Evolutionary conservation across 2,113 vertebrate species (phyloP).

Genomic region (Oxygymnocypris stewartii): DNA sequence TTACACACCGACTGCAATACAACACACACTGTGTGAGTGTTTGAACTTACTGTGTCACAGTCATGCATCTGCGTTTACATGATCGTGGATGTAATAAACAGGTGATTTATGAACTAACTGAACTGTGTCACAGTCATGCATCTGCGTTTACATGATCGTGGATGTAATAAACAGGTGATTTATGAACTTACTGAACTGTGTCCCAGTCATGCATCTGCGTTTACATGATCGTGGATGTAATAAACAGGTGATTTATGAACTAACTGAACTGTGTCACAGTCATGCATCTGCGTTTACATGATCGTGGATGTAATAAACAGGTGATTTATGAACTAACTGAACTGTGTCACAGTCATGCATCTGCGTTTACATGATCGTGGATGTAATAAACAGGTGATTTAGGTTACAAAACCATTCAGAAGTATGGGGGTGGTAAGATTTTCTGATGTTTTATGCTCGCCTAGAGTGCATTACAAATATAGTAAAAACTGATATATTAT

Average conservation of each 20-base stretch:
- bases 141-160: neutral
- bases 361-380: neutral
- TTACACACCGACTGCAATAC: slow-evolving; percentile 81
- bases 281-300: neutral
- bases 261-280: too few relatives aligned
- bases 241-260: neutral
- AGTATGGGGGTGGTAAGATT: neutral
- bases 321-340: neutral
- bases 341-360: too few relatives aligned
- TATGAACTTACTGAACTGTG: too few relatives aligned
- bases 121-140: too few relatives aligned
- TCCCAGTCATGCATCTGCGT: too few relatives aligned
- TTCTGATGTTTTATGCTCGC: neutral
- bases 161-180: neutral
- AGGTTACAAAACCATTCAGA: neutral
- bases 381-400: neutral
- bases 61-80: too few relatives aligned
- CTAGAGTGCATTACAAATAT: neutral
- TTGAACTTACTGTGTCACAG: neutral
- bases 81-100: neutral
- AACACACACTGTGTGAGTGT: neutral
- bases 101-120: neutral
- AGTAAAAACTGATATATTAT: neutral
- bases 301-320: neutral
- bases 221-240: neutral